Base-by-base conservation (phyloP, 2,888 invertebrate genomes). In the Melangyna quadrimaculata region DNA sequence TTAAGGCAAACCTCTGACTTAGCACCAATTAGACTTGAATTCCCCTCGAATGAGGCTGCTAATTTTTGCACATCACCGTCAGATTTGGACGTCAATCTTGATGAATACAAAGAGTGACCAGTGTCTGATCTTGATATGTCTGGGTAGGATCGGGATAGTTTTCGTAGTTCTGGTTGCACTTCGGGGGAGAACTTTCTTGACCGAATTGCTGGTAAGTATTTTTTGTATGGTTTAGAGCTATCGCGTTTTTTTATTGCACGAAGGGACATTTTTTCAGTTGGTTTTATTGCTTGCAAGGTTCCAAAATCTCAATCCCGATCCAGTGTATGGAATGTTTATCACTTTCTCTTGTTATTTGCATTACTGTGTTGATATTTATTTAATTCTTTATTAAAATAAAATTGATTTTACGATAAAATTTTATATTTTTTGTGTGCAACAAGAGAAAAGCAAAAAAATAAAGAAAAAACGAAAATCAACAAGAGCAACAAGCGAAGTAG, bases 191-290 rank as follows among this genome's bases (percentile, higher is more conserved):
- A 65, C 78, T 87, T 87, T 45, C 83, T 84, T 51, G 73, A 87
- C 51, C 80, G 88, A 75, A 84, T 43, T 3, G 73, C 71, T 75
- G 84, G 70, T 53, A 86, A 53, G 32, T 86, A 78, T 63, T 86
- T 86, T 43, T 70, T 75, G 22, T 87, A 87, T 7, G 88, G 87
- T 65, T 86, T 87, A 9, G 80, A 75, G 37, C 77, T 88, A 53
- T 92, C 92, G 75, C 91, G 91, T 88, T 92, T 92, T 74, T 90
- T 91, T 48, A 92, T 90, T 86, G 92, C 92, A 67, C 92, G 91
- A 78, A 92, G 88, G 89, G 92, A 92, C 92, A 92, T 92, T 45
- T 65, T 51, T 89, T 86, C 70, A 81, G 29, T 77, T 69, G 53
- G 19, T n/a, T n/a, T n/a, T 65, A 55, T 65, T 65, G 19, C 35